Conservation (phyloP, 2,797 vertebrate genomes). For the Poecile montanus region DNA sequence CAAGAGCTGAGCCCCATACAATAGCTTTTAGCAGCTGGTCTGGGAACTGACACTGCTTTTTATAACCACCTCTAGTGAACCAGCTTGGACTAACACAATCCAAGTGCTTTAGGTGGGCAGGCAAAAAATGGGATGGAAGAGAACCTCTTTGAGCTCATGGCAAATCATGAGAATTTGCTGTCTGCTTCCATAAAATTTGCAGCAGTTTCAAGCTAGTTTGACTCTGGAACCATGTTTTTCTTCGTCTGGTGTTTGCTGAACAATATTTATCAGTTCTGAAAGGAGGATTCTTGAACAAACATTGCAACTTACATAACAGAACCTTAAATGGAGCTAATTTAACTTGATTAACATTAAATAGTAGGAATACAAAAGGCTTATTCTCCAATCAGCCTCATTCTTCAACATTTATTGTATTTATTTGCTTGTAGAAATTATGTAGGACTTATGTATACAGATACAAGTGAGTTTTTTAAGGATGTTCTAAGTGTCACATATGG, state of each 20-base stretch:
- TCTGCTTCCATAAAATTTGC: neutral
- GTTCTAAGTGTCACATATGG: neutral
- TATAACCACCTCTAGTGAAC: neutral
- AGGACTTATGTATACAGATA: neutral
- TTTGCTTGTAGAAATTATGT: neutral
- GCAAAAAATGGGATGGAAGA: neutral
- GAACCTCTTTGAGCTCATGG: neutral
- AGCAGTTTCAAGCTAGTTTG: neutral
- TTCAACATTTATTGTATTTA: neutral
- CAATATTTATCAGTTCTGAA: neutral
- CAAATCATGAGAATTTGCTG: fast-evolving
- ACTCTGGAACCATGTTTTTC: neutral
- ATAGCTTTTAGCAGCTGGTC: neutral
- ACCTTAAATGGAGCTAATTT: neutral
- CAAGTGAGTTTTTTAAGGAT: neutral
- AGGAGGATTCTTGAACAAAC: neutral
- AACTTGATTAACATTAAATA: neutral
- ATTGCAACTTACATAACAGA: neutral
- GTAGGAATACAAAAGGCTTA: neutral
- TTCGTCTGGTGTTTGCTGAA: neutral
- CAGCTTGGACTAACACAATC: neutral
- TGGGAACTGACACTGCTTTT: neutral
- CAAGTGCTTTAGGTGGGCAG: neutral
- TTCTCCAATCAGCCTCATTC: neutral
- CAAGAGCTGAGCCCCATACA: neutral